phyloP scores from a whole-genome alignment of 2,113 vertebrate species.

The Pseudois nayaur region DNA sequence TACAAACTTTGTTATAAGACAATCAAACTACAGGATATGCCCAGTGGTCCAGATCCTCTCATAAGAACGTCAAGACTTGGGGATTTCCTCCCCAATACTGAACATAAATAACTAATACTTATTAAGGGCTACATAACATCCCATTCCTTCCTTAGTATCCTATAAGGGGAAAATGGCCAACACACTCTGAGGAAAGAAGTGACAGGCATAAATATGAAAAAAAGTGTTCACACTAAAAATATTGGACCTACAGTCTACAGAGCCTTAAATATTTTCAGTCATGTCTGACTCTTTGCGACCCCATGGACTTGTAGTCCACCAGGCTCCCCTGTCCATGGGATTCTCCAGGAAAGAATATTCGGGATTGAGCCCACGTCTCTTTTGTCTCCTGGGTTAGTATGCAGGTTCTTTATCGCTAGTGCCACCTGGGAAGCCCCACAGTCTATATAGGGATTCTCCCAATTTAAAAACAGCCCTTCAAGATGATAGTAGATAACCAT shows the following conservation, averaged over 20 bases:
- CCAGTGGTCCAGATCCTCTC: not conserved
- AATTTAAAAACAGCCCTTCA: not conserved
- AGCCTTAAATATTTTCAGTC: not conserved
- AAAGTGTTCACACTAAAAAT: not conserved
- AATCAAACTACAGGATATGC: not conserved
- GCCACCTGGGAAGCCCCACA: not conserved
- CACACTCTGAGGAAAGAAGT: not conserved
- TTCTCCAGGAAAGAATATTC: not conserved
- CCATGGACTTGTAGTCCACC: not conserved
- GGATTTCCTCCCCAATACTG: not conserved
- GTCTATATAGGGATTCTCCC: not conserved
- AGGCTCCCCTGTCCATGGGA: not conserved
- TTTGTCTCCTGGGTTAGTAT: not conserved
- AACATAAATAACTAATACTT: not conserved
- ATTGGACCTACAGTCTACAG: not conserved
- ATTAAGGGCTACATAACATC: not conserved
- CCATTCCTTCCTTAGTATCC: not conserved
- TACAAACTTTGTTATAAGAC: not conserved
- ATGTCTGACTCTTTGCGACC: not conserved
- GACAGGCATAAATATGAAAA: not conserved
- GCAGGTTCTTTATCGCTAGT: not conserved
- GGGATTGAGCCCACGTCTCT: fast-evolving
- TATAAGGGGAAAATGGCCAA: not conserved
- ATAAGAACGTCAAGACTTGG: not conserved
- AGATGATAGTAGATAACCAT: not conserved